Conservation (phyloP, 2,113 vertebrate species). For the Chunga burmeisteri region DNA sequence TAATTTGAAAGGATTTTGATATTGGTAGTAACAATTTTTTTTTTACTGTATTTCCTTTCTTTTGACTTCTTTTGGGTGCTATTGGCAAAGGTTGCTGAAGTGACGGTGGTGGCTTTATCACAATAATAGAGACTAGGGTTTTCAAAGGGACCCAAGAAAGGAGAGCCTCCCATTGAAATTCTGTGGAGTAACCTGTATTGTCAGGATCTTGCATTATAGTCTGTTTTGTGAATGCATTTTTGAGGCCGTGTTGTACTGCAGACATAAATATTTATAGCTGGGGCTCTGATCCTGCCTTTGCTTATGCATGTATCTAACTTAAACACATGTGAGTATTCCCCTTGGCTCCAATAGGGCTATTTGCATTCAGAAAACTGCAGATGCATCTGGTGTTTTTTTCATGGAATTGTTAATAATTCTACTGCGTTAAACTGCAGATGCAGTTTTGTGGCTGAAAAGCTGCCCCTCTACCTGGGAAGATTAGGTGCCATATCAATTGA, state of each 20-base stretch:
- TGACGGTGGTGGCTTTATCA: not conserved
- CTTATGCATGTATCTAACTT: slow-evolving; percentile 53
- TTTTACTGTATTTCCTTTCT: not conserved
- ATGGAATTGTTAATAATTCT: slow-evolving; percentile 1
- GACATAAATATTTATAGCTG: slow-evolving; percentile 59
- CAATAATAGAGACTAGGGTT: not conserved
- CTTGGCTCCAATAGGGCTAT: slow-evolving; percentile 5
- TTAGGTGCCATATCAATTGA: not conserved
- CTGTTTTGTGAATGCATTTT: slow-evolving; percentile 50
- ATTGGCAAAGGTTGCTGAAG: not conserved
- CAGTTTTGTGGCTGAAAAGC: not conserved
- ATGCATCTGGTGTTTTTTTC: slow-evolving; percentile 15
- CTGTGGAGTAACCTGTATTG: not conserved
- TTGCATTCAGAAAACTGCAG: slow-evolving; percentile 43
- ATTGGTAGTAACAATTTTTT: not conserved
- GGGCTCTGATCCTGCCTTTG: slow-evolving; percentile 51
- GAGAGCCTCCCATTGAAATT: slow-evolving; percentile 18
- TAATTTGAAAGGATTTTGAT: not conserved
- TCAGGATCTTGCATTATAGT: slow-evolving; percentile 7
- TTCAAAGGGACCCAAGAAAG: not conserved
- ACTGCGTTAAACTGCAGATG: not conserved
- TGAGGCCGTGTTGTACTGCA: not conserved
- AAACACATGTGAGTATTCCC: slow-evolving; percentile 41
- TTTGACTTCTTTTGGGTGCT: not conserved
- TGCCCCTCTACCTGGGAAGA: not conserved